A percentile compares a stretch with the other conserved stretches of the same genome.
Evolutionary conservation across 2,797 vertebrate genomes (phyloP).

Genomic region (Pogonophryne albipinna): DNA sequence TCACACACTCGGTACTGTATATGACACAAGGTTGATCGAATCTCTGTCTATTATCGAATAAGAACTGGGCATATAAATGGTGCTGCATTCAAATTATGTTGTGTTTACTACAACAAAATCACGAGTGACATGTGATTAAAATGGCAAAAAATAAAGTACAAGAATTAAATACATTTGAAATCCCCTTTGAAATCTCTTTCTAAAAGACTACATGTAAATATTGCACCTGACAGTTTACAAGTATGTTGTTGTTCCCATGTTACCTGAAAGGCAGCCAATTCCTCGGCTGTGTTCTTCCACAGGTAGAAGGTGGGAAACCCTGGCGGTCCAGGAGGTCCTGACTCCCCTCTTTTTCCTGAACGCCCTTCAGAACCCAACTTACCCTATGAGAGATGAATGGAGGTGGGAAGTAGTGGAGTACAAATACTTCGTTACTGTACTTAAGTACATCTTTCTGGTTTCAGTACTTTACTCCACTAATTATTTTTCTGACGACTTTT

Average conservation of each 20-base stretch:
- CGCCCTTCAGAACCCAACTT: constrained; percentile 81
- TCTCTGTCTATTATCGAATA: neutral
- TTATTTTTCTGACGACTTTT: too few relatives aligned
- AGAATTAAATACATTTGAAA: neutral
- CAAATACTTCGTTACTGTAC: too few relatives aligned
- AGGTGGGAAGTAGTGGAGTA: too few relatives aligned
- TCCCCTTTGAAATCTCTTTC: neutral
- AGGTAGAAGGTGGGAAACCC: constrained; percentile 88
- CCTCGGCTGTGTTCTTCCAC: constrained; percentile 90
- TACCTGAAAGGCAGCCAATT: constrained; percentile 89
- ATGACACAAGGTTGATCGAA: neutral
- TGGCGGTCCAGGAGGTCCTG: constrained; percentile 83
- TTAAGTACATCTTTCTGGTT: too few relatives aligned
- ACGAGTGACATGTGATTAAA: too few relatives aligned
- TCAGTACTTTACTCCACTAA: too few relatives aligned
- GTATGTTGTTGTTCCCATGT: constrained; percentile 16
- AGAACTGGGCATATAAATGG: neutral
- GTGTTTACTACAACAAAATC: neutral
- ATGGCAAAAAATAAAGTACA: neutral
- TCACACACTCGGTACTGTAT: neutral
- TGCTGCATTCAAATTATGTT: neutral
- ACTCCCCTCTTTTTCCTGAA: constrained; percentile 79
- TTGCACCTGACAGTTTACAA: neutral
- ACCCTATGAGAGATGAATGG: constrained; percentile 77
- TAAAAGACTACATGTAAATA: neutral